Base-by-base conservation (phyloP, 2,888 invertebrate species). In the Pterobdella sp. region DNA sequence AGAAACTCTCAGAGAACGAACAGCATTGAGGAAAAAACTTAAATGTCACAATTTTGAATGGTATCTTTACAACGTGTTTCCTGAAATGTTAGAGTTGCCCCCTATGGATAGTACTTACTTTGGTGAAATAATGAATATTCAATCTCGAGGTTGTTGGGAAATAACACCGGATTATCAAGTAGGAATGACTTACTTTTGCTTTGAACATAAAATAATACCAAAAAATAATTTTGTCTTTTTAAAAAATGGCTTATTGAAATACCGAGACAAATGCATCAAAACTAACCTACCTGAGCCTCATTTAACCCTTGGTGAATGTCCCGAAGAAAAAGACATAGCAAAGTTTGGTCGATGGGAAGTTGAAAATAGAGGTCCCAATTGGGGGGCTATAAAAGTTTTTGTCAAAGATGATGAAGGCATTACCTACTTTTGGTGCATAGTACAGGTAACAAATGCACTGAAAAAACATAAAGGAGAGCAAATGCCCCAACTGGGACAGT, bases 21-120 rank as follows among this genome's bases (percentile, higher is more conserved):
- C 87, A 81, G 85, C 88, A 70, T 86, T 96, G 78, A 87, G 95
- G 81, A 87, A 90, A 77, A 88, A 89, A 75, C 87, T 96, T 73
- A 88, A 89, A 72, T 97, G 96, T 86, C 74, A 69, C 65, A 74
- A 72, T 42, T 74, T 74, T 34, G 74, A 74, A 18, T 71, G 96
- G 96, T 76, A 63, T 68, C 49, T 76, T 63, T 74, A 76, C 63
- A 76, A 76, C 68, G 72, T 76, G 0, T 42, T 76, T 1, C 76
- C 76, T 4, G 96, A 97, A 85, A 71, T 77, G 37, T 36, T 71
- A 1, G 72, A 74, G 29, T 36, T 72, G n/a, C 74, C 74, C 18
- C 74, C 72, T 3, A 72, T 72, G 72, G 65, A 68, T 64, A 73
- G 70, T 72, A 26, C n/a, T 0, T 77, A 71, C 70, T 79, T 76